Conservation (phyloP, 2,888 invertebrate genomes). For the Orthonevra nobilis region DNA sequence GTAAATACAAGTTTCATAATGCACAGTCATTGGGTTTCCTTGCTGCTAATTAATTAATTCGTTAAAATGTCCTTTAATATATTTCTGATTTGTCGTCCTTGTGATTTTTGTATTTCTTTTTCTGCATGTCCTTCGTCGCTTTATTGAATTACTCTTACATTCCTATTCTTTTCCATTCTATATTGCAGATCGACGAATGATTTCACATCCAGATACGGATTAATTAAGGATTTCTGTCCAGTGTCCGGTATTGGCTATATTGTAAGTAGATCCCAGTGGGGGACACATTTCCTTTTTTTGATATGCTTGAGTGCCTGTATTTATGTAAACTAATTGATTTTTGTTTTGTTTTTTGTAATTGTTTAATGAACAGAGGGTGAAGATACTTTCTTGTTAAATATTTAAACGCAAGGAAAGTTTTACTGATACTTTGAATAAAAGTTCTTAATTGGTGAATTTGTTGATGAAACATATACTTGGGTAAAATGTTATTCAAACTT, state of each 20-base stretch:
- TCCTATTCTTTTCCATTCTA: neutral
- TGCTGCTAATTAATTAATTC: slow-evolving; percentile 50
- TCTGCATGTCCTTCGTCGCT: neutral
- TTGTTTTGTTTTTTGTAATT: slow-evolving; percentile 26
- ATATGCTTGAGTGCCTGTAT: neutral
- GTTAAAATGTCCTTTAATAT: slow-evolving; percentile 26
- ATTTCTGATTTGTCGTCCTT: slow-evolving; percentile 28
- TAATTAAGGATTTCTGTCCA: slow-evolving; percentile 43
- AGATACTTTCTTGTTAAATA: too few relatives aligned
- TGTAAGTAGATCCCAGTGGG: slow-evolving; percentile 35
- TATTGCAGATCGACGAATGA: slow-evolving; percentile 58
- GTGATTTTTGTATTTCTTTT: slow-evolving; percentile 9
- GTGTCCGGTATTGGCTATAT: slow-evolving; percentile 8
- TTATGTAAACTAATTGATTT: slow-evolving; percentile 19
- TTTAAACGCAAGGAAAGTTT: too few relatives aligned
- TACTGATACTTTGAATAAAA: too few relatives aligned
- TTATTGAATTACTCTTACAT: slow-evolving; percentile 15
- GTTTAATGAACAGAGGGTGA: too few relatives aligned
- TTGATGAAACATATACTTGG: too few relatives aligned
- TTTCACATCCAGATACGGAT: slow-evolving; percentile 48
- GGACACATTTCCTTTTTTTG: neutral
- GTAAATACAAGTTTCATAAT: slow-evolving; percentile 44
- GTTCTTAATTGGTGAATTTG: too few relatives aligned
- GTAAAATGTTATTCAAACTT: too few relatives aligned
- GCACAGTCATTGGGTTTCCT: slow-evolving; percentile 32